phyloP scores from a whole-genome alignment of 2,888 invertebrate genomes.

The Gisinianus flammeolus region DNA sequence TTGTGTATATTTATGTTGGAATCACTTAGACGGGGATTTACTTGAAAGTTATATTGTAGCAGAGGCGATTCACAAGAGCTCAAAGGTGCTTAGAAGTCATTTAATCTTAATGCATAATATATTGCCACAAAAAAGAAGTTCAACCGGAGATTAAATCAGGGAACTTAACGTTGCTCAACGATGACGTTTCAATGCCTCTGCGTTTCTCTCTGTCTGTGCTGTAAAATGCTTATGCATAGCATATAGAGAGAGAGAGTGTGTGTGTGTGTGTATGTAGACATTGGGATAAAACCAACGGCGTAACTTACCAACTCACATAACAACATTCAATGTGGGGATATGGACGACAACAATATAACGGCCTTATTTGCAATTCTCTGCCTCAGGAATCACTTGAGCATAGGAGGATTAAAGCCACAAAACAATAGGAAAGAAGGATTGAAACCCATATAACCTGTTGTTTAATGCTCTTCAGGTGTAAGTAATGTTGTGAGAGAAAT shows the following conservation, averaged over 20 bases:
- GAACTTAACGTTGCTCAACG: conserved; percentile 41
- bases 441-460: conserved; percentile 40
- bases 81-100: conserved; percentile 27
- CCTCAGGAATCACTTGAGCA: conserved; percentile 42
- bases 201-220: conserved; percentile 12
- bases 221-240: conserved; percentile 30
- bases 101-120: conserved; percentile 35
- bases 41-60: background rate
- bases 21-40: conserved; percentile 1
- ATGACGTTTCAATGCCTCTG: conserved; percentile 14
- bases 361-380: conserved; percentile 37
- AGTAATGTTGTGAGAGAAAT: conserved; percentile 14
- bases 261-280: background rate
- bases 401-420: conserved; percentile 45
- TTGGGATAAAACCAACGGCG: conserved; percentile 30
- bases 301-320: conserved; percentile 22
- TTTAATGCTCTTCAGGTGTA: conserved; percentile 32
- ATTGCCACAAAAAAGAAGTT: conserved; percentile 37
- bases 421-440: conserved; percentile 43
- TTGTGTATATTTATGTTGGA: background rate
- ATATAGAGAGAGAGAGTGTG: background rate
- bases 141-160: conserved; percentile 45
- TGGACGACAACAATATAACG: conserved; percentile 41
- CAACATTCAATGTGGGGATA: conserved; percentile 20
- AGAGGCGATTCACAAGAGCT: background rate